phyloP scores from a whole-genome alignment of 2,797 vertebrate genomes.

The Simalia tracyae region DNA sequence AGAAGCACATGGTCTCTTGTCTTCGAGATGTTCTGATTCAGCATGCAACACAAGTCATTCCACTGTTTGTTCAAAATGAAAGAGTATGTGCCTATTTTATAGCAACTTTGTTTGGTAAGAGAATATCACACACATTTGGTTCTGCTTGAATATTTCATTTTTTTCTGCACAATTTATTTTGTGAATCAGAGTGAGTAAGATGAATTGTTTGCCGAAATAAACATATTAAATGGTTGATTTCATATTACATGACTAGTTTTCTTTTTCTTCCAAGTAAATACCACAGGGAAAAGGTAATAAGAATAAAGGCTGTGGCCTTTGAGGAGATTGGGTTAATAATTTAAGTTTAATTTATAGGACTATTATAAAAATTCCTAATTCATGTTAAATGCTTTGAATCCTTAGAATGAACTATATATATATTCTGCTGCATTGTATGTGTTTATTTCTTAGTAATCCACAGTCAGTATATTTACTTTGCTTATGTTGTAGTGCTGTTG shows the following conservation, averaged over 20 bases:
- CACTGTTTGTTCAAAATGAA: slow-evolving; percentile 80
- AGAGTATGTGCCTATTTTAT: slow-evolving; percentile 77
- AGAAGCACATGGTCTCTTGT: slow-evolving; percentile 70
- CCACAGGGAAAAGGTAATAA: neutral
- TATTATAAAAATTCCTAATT: neutral
- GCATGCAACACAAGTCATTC: slow-evolving; percentile 72
- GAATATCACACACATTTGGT: neutral
- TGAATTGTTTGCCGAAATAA: neutral
- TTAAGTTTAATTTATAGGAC: neutral
- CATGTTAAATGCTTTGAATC: neutral
- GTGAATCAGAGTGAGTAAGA: neutral
- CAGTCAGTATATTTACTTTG: neutral
- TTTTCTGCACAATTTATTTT: neutral
- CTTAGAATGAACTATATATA: neutral
- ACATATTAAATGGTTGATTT: neutral
- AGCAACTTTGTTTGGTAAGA: slow-evolving; percentile 83
- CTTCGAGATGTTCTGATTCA: slow-evolving; percentile 72
- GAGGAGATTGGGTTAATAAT: neutral
- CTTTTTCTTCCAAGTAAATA: neutral
- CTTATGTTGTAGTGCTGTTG: neutral
- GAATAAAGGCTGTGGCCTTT: neutral
- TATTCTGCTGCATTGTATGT: neutral
- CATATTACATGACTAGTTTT: neutral
- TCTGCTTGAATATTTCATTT: neutral
- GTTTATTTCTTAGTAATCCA: neutral